Evolutionary conservation across 2,888 invertebrate species (phyloP), one percentile per base, ranked within the genome.

Genomic region (Callinectes sapidus): DNA sequence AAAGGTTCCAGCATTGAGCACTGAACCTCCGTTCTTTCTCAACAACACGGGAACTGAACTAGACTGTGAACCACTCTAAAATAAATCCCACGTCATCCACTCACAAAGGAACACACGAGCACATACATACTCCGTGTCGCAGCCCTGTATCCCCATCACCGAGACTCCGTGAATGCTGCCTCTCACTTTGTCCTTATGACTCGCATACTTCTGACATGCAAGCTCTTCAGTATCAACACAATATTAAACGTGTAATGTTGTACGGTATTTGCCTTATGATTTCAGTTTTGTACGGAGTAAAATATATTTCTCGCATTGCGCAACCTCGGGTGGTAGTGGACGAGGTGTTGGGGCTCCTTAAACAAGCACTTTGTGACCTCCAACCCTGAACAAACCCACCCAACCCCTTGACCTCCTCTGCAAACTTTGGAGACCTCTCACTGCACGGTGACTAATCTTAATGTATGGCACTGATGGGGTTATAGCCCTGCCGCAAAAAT

Each of bases 301-400:
- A 81, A 81, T 81, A 81, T 81, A 81, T 81, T 35, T 35, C 81
- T 14, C 35, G 35, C 35, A 71, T 71, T n/a, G n/a, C 71, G 28
- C 71, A 35, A 16, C 81, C 35, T 81, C 81, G 35, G 32, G 35
- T 81, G 81, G 32, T 14, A 35, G 81, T 81, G 81, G 81, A 18
- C 81, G 14, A 81, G 81, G 81, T 81, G 81, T 81, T 81, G 81
- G 81, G 35, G 81, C 35, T 81, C 77, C 77, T 35, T n/a, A 81
- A 81, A 81, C 81, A 81, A 81, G 81, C 81, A 81, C 81, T 81
- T 81, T 32, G 32, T 81, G 81, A 32, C 81, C 81, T n/a, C 81
- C 35, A 35, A 81, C 81, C 81, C 81, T 35, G 81, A 35, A 81
- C 81, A 81, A 81, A 81, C 81, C 32, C 81, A 35, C 18, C 81